A percentile compares a stretch with the other conserved stretches of the same genome.
phyloP scores from a whole-genome alignment of 1,140 invertebrate species.

The Rhizoglyphus robini region DNA sequence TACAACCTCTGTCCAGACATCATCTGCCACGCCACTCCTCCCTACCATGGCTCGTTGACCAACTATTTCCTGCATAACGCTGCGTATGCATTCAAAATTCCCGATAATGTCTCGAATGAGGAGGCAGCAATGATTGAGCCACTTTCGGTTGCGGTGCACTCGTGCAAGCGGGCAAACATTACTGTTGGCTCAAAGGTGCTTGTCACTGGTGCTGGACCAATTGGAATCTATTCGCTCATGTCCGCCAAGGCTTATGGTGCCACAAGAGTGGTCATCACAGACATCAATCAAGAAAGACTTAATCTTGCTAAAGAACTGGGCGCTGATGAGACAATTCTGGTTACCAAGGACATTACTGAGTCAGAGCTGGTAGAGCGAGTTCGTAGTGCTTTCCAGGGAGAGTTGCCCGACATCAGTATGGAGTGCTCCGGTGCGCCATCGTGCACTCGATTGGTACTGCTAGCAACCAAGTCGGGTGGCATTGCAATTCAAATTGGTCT shows the following conservation, averaged over 20 bases:
- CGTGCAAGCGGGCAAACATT: conserved; percentile 61
- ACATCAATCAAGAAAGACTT: conserved; percentile 30
- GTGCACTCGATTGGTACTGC: conserved; percentile 32
- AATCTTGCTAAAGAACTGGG: conserved; percentile 58
- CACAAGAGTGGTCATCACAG: conserved; percentile 41
- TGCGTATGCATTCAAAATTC: conserved; percentile 41
- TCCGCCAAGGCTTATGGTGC: conserved; percentile 81
- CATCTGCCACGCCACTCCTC: conserved; percentile 47
- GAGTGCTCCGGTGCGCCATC: conserved; percentile 42
- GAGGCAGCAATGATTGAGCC: conserved; percentile 88
- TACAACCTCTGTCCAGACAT: conserved; percentile 82
- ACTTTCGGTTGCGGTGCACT: conserved; percentile 78
- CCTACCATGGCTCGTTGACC: conserved; percentile 28
- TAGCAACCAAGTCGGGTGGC: conserved; percentile 44
- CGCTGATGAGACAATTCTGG: conserved; percentile 53
- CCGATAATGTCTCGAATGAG: conserved; percentile 71
- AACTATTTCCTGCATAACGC: conserved; percentile 27
- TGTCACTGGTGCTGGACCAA: conserved; percentile 75
- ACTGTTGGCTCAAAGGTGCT: conserved; percentile 59
- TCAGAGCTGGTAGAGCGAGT: conserved; percentile 48
- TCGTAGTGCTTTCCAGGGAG: conserved; percentile 42
- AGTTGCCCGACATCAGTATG: conserved; percentile 9
- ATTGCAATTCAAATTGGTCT: conserved; percentile 67
- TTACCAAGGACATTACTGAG: conserved; percentile 38
- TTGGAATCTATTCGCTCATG: conserved; percentile 69